These are phyloP conservation scores for Halcyon malimbica DNA, from an alignment of 2,113 vertebrate genomes.

Conservation along the genomic window DNA sequence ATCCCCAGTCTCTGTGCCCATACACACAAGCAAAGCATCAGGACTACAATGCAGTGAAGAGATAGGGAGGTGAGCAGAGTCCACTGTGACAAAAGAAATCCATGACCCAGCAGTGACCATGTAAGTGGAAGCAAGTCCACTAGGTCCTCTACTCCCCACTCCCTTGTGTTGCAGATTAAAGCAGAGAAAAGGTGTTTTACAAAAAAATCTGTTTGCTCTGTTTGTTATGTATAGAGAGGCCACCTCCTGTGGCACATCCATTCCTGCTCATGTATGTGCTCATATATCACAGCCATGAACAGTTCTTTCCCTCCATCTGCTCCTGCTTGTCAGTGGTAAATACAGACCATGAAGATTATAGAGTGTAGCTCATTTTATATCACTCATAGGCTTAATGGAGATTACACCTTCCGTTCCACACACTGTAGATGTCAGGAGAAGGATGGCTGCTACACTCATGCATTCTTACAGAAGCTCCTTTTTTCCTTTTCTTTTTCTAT, in stretches of 20 bases:
- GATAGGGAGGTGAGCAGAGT: neutral
- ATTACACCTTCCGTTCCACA: neutral
- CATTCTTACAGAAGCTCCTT: neutral
- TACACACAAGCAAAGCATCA: neutral
- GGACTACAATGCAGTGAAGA: neutral
- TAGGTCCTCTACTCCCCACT: neutral
- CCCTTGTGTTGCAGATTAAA: neutral
- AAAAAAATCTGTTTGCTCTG: neutral
- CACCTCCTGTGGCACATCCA: neutral
- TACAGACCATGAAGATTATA: neutral
- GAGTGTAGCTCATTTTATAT: neutral
- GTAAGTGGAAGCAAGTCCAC: neutral
- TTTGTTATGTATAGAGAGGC: neutral
- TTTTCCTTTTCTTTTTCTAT: neutral
- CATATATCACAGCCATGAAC: neutral
- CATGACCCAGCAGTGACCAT: neutral
- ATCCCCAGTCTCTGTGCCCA: neutral
- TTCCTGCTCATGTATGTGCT: neutral
- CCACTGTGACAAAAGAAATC: neutral
- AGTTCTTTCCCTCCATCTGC: neutral
- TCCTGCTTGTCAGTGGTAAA: neutral
- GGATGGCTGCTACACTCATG: neutral
- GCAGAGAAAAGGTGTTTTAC: neutral
- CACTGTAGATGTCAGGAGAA: neutral
- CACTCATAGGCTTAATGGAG: neutral